These are phyloP conservation scores for Podarcis muralis DNA, from an alignment of 2,113 vertebrate species.

Conservation along the genomic window DNA sequence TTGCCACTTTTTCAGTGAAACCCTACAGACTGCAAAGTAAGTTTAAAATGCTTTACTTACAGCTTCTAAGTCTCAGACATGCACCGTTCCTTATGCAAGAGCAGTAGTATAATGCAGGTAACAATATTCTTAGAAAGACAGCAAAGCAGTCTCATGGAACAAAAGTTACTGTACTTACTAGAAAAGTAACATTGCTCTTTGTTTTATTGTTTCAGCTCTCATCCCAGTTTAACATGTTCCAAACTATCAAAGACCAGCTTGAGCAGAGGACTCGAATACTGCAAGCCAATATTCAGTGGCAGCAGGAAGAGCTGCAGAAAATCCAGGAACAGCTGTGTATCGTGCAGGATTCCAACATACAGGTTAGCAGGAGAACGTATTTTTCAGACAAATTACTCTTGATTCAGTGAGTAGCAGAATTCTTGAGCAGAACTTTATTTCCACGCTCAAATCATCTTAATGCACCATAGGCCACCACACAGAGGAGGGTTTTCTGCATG, in stretches of 20 bases:
- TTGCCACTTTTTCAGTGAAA: too few species aligned
- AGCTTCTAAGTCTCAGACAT: too few species aligned
- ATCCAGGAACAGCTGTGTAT: constrained; percentile 82
- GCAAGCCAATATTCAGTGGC: constrained; percentile 83
- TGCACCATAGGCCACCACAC: neutral
- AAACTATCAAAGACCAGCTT: constrained; percentile 81
- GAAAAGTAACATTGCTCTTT: neutral
- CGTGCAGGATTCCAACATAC: constrained; percentile 79
- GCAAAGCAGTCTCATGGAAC: neutral
- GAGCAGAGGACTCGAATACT: constrained; percentile 79
- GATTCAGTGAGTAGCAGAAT: neutral
- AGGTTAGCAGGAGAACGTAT: constrained; percentile 58
- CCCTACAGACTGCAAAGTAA: too few species aligned
- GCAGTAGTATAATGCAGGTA: too few species aligned
- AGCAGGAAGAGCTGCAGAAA: constrained; percentile 83
- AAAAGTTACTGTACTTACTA: neutral
- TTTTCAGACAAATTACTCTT: too few species aligned
- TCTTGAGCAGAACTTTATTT: neutral
- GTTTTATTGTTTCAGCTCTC: constrained; percentile 67
- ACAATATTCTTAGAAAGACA: too few species aligned
- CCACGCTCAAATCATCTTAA: neutral
- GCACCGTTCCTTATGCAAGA: too few species aligned
- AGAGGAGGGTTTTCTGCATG: neutral
- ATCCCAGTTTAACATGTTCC: constrained; percentile 78
- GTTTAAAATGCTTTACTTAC: too few species aligned